A percentile compares a stretch with the other conserved stretches of the same genome.
phyloP scores from a whole-genome alignment of 1,140 invertebrate species.

The Lucilia cuprina region DNA sequence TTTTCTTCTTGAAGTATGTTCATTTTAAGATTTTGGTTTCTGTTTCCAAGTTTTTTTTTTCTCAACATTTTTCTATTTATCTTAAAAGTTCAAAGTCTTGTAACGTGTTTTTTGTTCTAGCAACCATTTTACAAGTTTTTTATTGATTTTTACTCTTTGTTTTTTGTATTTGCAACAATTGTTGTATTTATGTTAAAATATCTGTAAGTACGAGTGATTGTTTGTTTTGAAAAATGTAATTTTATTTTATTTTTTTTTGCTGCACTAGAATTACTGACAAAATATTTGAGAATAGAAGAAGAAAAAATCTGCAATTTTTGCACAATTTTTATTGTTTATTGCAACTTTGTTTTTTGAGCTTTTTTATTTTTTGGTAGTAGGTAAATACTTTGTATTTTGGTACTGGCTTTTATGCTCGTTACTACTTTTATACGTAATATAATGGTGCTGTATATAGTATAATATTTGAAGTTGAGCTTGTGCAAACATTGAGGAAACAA shows the following conservation, averaged over 20 bases:
- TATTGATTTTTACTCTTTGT: neutral
- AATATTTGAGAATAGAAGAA: neutral
- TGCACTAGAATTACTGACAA: neutral
- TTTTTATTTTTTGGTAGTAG: neutral
- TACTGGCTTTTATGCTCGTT: neutral
- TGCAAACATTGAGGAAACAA: neutral
- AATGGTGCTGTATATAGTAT: neutral
- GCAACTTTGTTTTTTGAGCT: too few relatives aligned
- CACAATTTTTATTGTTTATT: neutral
- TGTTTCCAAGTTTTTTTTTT: conserved; percentile 8
- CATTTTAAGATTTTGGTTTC: neutral
- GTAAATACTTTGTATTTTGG: neutral
- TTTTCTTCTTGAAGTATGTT: neutral
- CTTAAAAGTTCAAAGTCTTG: conserved; percentile 30
- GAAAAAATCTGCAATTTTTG: neutral
- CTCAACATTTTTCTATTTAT: neutral
- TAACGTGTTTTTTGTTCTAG: neutral
- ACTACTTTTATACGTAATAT: neutral
- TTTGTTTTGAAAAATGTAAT: neutral
- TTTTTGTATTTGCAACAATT: neutral
- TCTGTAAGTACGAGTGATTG: neutral
- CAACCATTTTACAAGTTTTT: neutral
- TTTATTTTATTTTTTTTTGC: neutral
- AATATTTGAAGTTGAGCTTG: neutral
- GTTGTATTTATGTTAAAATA: neutral